These are phyloP conservation scores for Holotrichia oblita DNA, from an alignment of 1,140 invertebrate species.

Conservation along the genomic window DNA sequence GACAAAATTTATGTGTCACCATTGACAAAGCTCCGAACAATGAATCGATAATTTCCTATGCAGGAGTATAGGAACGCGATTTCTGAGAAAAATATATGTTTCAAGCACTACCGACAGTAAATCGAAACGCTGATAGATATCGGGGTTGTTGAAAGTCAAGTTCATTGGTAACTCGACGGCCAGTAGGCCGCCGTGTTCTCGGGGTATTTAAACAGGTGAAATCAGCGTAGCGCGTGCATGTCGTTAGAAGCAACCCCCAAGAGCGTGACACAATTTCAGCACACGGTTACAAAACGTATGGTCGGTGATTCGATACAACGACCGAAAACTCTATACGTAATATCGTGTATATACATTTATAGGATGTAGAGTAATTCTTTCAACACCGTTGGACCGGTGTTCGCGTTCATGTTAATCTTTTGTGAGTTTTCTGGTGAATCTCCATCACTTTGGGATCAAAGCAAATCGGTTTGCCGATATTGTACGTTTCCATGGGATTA, in stretches of 20 bases:
- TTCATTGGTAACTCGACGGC: slow-evolving; percentile 39
- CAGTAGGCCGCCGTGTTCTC: slow-evolving; percentile 26
- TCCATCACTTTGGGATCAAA: not conserved
- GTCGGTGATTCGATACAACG: slow-evolving; percentile 18
- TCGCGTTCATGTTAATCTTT: slow-evolving; percentile 2
- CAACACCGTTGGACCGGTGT: slow-evolving; percentile 19
- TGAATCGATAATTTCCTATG: slow-evolving; percentile 27
- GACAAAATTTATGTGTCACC: slow-evolving; percentile 5
- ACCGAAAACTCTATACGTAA: not conserved
- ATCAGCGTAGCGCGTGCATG: slow-evolving; percentile 19
- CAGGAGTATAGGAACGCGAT: not conserved
- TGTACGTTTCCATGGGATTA: not conserved
- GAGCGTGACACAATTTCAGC: slow-evolving; percentile 21
- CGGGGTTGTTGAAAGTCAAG: slow-evolving; percentile 44
- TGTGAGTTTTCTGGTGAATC: slow-evolving; percentile 3
- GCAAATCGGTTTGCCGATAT: not conserved
- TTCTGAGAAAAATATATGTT: slow-evolving; percentile 27
- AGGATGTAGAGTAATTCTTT: not conserved
- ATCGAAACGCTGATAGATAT: slow-evolving; percentile 30
- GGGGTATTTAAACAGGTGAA: slow-evolving; percentile 43
- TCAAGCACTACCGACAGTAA: not conserved
- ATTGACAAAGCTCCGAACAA: slow-evolving; percentile 3
- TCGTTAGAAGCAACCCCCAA: slow-evolving; percentile 31
- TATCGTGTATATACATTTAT: not conserved
- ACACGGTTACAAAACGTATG: not conserved